phyloP scores from a whole-genome alignment of 2,797 vertebrate genomes.

The Euthynnus affinis region DNA sequence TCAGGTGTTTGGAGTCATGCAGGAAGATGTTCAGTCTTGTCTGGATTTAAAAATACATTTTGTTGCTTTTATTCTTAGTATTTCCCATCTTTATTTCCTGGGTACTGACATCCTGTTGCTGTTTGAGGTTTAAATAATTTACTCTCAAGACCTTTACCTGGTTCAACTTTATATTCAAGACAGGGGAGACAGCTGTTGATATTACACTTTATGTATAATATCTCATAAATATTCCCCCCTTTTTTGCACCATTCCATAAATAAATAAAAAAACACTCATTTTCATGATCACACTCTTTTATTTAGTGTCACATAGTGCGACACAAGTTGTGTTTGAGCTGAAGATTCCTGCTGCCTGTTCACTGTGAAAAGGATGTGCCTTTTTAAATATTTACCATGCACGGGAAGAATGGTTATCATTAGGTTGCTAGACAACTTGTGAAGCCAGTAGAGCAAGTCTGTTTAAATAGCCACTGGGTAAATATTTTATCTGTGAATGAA shows the following conservation, averaged over 20 bases:
- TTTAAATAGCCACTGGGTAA: slow-evolving; percentile 76
- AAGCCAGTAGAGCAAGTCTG: slow-evolving; percentile 73
- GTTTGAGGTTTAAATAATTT: too few species aligned
- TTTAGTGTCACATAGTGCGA: not conserved
- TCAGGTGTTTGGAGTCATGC: not conserved
- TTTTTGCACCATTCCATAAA: not conserved
- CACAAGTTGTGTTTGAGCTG: not conserved
- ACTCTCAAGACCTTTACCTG: not conserved
- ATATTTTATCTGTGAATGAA: slow-evolving; percentile 65
- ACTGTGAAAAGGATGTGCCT: slow-evolving; percentile 34
- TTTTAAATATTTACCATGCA: slow-evolving; percentile 73
- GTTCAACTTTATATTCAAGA: not conserved
- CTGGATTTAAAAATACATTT: not conserved
- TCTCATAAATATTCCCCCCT: not conserved
- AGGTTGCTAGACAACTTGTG: slow-evolving; percentile 86
- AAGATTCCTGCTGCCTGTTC: slow-evolving; percentile 12
- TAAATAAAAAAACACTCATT: slow-evolving; percentile 3
- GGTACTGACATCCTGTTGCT: not conserved
- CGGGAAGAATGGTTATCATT: slow-evolving; percentile 48
- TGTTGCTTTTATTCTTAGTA: too few species aligned
- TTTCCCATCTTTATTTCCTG: not conserved
- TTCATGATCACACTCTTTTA: not conserved
- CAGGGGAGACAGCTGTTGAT: not conserved
- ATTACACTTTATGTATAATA: not conserved
- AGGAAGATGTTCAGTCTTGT: too few species aligned